Base-by-base conservation (phyloP, 1,140 invertebrate species). In the Drosophila azteca region DNA sequence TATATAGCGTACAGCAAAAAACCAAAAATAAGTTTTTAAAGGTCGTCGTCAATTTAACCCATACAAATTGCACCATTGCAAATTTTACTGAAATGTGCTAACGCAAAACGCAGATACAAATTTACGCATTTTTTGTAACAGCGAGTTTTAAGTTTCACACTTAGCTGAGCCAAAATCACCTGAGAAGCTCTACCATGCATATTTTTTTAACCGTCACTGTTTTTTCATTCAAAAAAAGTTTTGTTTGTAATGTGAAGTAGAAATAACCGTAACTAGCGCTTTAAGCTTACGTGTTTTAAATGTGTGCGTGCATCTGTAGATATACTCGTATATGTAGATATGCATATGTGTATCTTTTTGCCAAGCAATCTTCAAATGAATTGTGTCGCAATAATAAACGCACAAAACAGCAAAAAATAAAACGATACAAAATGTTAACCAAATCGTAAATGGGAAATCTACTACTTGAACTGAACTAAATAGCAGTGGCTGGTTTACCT, bases 401-500 rank as follows among this genome's bases (percentile, higher is more conserved):
- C 9, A 63, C 61, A 51, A 58, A 29, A 39, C 3, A 39, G 35
- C 35, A 31, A 29, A 59, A 6, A 59, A 52, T 51, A 51, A 50
- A 66, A 13, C 53, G 54, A 43, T 31, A 44, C 54, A 64, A 75
- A 48, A 43, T 49, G 53, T 43, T 29, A 26, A 41, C 29, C 51
- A 45, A 50, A 63, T 48, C 50, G 35, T 45, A 55, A 55, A 73
- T 31, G 63, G 49, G 45, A 55, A 39, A 39, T 39, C 35, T 45
- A 22, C 11, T 54, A 41, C 48, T 29, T 57, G 17, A 48, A 67
- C 49, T 24, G 20, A 31, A 26, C 24, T 44, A n/a, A 41, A 26
- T 39, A 39, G 35, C 9, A 9, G 11, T 13, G 22, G 17, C 9
- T 46, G 60, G 71, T 66, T 91, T 92, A 96, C 95, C 95, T 95